phyloP scores from a whole-genome alignment of 2,888 invertebrate species.

The Meteorus colon region DNA sequence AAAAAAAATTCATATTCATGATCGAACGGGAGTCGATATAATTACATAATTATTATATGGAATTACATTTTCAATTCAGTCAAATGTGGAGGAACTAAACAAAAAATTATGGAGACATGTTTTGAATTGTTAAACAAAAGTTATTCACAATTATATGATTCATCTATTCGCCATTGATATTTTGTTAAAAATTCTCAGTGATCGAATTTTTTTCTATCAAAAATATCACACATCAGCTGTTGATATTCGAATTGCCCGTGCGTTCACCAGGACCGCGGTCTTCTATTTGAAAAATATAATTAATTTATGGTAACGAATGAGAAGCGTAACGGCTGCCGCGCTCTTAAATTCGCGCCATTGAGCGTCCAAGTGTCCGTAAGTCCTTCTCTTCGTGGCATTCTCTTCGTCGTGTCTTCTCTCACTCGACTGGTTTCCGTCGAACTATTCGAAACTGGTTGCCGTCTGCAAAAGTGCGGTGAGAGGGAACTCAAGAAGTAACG shows the following conservation, averaged over 20 bases:
- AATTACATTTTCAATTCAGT: too few relatives aligned
- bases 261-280: background rate
- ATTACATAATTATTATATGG: too few relatives aligned
- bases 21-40: too few relatives aligned
- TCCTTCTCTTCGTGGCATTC: constrained; percentile 59
- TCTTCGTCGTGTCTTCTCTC: constrained; percentile 53
- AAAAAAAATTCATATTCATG: too few relatives aligned
- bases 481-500: constrained; percentile 34
- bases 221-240: constrained; percentile 56
- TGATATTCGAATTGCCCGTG: constrained; percentile 49
- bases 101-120: too few relatives aligned
- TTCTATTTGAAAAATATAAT: constrained; percentile 62
- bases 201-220: background rate
- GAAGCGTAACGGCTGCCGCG: constrained; percentile 70
- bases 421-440: constrained; percentile 69
- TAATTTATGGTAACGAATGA: constrained; percentile 72
- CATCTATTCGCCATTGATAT: too few relatives aligned
- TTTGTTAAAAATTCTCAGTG: too few relatives aligned
- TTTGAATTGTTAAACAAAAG: too few relatives aligned
- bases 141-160: too few relatives aligned
- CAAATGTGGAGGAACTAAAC: too few relatives aligned
- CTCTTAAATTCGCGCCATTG: constrained; percentile 73
- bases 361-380: constrained; percentile 70
- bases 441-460: constrained; percentile 68
- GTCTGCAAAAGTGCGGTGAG: constrained; percentile 51